Conservation (phyloP, 2,113 vertebrate genomes). For the Istiophorus platypterus region DNA sequence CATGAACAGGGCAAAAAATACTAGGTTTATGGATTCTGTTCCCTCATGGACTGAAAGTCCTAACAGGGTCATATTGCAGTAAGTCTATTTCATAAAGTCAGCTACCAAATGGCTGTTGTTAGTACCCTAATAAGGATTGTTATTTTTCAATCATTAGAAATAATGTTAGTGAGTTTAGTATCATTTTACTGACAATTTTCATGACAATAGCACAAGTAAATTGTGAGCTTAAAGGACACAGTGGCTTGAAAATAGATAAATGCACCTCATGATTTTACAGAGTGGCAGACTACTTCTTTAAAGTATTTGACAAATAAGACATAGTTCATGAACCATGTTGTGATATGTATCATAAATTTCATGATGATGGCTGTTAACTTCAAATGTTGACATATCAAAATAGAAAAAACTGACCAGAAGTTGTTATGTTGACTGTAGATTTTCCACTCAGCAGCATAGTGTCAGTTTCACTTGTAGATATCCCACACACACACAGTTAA, state of each 20-base stretch:
- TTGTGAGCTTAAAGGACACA: too few relatives aligned
- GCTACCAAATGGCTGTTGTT: neutral
- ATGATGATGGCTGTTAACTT: neutral
- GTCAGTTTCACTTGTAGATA: neutral
- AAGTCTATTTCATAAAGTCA: neutral
- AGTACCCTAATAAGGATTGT: neutral
- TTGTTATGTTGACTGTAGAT: neutral
- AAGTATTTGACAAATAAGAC: neutral
- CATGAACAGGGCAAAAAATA: too few relatives aligned
- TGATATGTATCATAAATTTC: neutral
- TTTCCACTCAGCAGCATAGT: conserved; percentile 10
- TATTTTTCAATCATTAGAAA: neutral
- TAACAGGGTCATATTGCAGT: neutral
- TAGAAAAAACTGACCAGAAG: neutral
- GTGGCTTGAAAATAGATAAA: neutral
- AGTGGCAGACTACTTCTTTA: neutral
- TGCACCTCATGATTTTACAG: neutral
- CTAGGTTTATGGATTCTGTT: neutral
- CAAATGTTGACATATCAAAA: neutral
- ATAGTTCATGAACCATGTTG: neutral
- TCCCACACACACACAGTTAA: neutral
- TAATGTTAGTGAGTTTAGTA: neutral
- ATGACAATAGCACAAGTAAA: neutral
- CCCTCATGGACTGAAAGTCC: neutral
- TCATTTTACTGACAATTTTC: neutral